A percentile compares a stretch with the other conserved stretches of the same genome.
Conservation (phyloP, 2,888 invertebrate species). For the Lumbricus terrestris region DNA sequence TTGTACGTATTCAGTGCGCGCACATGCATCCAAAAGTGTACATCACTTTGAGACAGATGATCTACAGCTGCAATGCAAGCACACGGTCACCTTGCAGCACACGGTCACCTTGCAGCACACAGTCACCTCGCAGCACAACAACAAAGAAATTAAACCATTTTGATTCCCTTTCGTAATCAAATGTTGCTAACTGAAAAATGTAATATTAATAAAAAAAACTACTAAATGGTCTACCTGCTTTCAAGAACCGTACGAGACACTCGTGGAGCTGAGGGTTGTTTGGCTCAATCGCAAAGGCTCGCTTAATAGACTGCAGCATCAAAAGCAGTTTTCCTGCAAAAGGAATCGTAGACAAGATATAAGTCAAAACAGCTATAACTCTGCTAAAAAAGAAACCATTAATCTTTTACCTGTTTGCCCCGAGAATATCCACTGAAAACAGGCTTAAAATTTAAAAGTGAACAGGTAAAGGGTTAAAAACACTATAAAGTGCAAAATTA, state of each 20-base stretch:
- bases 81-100: too few species aligned
- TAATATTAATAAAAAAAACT: background rate
- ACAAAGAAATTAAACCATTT: background rate
- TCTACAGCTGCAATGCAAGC: background rate
- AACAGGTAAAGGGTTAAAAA: too few species aligned
- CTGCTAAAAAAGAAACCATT: background rate
- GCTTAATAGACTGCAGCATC: slow-evolving; percentile 92
- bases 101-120: too few species aligned
- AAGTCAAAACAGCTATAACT: background rate
- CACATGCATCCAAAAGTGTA: too few species aligned
- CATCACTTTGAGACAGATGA: background rate
- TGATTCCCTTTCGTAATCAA: background rate
- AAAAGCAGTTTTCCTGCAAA: slow-evolving; percentile 78
- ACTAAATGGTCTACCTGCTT: slow-evolving; percentile 47
- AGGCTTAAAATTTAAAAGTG: too few species aligned
- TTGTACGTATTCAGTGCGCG: too few species aligned
- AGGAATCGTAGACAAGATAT: background rate
- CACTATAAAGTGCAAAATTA: background rate
- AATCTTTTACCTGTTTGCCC: too few species aligned
- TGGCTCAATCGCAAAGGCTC: slow-evolving; percentile 76
- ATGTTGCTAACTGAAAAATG: background rate
- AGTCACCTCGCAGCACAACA: background rate
- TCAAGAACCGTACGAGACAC: slow-evolving; percentile 78
- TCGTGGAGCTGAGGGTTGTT: slow-evolving; percentile 79
- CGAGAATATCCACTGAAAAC: too few species aligned